A percentile compares a stretch with the other conserved stretches of the same genome.
Evolutionary conservation across 2,113 vertebrate genomes (phyloP).

Genomic region (Arothron firmamentum): DNA sequence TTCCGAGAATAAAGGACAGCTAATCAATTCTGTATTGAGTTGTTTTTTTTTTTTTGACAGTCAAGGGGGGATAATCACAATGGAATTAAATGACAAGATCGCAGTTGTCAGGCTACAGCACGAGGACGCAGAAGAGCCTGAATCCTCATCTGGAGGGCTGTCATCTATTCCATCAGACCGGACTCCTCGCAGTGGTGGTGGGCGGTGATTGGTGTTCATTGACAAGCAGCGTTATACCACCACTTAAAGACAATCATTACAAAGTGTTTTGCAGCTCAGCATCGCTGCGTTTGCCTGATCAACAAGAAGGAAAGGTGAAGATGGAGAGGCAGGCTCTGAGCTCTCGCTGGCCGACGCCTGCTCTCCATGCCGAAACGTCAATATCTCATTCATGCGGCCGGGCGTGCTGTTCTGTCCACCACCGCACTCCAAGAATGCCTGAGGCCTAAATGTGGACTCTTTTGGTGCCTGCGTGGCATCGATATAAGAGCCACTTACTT

Average conservation of each 20-base stretch:
- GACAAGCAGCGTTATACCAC: conserved; percentile 48
- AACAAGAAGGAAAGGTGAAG: conserved; percentile 19
- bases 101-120: conserved; percentile 37
- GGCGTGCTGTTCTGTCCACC: conserved; percentile 26
- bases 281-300: conserved; percentile 33
- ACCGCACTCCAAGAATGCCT: conserved; percentile 16
- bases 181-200: conserved; percentile 22
- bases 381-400: conserved; percentile 12
- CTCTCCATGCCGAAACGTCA: conserved; percentile 32
- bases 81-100: conserved; percentile 47
- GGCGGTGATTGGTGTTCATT: conserved; percentile 58
- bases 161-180: conserved; percentile 42
- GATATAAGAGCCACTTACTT: conserved; percentile 22
- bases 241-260: conserved; percentile 47
- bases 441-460: conserved; percentile 34
- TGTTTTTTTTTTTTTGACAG: conserved; percentile 48
- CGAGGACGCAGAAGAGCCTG: conserved; percentile 30
- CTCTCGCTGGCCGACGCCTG: background rate
- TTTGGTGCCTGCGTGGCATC: conserved; percentile 26
- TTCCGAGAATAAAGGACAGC: conserved; percentile 48
- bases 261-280: conserved; percentile 44
- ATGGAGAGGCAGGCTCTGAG: background rate
- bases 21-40: conserved; percentile 64
- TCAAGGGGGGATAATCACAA: conserved; percentile 54
- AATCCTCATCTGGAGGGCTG: conserved; percentile 27